Evolutionary conservation across 64 coral and sea anemone genomes (phyloP), one percentile per base, ranked within the genome.

Genomic region (Porites australiensis): DNA sequence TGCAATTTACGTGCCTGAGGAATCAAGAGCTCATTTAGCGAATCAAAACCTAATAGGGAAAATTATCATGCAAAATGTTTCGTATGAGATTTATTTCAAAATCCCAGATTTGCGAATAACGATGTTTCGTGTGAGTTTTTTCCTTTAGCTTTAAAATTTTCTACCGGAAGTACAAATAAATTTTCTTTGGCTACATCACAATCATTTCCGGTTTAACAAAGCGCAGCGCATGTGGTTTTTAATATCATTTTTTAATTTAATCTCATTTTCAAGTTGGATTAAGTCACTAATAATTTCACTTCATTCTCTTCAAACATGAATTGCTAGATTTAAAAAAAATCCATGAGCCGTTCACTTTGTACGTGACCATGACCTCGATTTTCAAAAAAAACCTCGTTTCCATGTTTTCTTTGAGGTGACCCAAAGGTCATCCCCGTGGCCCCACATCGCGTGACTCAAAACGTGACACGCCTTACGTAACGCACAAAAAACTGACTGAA

Each of bases 131-230:
- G 22, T 59, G 4, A 6, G 27, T 61, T 23, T 60, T 8, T 19
- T 15, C 19, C 44, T 4, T 10, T 4, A 13, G 2, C 50, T 66
- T 67, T 69, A 45, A 68, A 13, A 66, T 66, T 12, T 66, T 45
- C 12, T 50, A 84, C 81, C 81, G 81, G 81, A 70, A 84, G 62
- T 52, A 13, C 6, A 11, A 9, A 50, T 67, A 13, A 37, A 45
- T 76, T 15, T 19, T 51, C 73, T 50, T 76, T 76, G 22, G 12
- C 43, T 14, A 19, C 43, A 46, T 13, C 37, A 13, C 23, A 13
- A 37, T 80, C 54, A 43, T 82, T 48, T 82, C 79, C 79, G 58
- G 59, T 82, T 82, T 62, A 44, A 62, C 20, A 64, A 62, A 22
- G 60, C 44, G 58, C 59, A 4, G 43, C 12, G 2, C 21, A 58